These are phyloP conservation scores for Choreutis nemorana DNA, from an alignment of 2,888 invertebrate species.

Conservation along the genomic window DNA sequence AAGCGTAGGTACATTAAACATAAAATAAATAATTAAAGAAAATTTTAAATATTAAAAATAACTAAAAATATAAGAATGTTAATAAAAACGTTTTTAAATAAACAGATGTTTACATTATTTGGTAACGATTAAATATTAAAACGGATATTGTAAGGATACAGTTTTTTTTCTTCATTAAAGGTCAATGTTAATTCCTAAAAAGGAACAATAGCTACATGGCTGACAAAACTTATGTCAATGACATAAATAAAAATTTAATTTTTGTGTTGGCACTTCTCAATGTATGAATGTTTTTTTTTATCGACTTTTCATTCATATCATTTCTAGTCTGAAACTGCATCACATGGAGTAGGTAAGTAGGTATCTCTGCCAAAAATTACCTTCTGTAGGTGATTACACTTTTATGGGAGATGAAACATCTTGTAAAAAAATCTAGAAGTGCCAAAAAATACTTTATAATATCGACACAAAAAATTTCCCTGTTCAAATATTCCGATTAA, in stretches of 20 bases:
- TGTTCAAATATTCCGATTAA: too few relatives aligned
- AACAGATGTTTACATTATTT: constrained; percentile 24
- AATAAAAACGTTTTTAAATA: constrained; percentile 6
- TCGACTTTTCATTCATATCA: not conserved
- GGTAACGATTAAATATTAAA: constrained; percentile 42
- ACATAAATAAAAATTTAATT: not conserved
- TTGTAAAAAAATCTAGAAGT: too few relatives aligned
- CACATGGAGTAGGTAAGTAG: too few relatives aligned
- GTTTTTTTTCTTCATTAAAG: too few relatives aligned
- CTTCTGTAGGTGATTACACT: too few relatives aligned
- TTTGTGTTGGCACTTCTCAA: not conserved
- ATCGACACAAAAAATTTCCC: too few relatives aligned
- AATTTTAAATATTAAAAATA: constrained; percentile 1
- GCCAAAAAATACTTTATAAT: too few relatives aligned
- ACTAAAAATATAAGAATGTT: constrained; percentile 1
- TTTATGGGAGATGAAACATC: too few relatives aligned
- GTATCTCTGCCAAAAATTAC: too few relatives aligned
- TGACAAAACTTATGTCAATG: constrained; percentile 1
- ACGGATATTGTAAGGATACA: constrained; percentile 3
- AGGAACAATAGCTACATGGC: constrained; percentile 10
- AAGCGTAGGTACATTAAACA: constrained; percentile 25
- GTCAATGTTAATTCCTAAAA: constrained; percentile 3
- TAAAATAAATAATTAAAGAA: constrained; percentile 18
- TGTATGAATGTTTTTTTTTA: too few relatives aligned
- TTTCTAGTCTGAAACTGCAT: not conserved